Conservation (phyloP, 2,113 vertebrate species). For the Crotalus viridis region DNA sequence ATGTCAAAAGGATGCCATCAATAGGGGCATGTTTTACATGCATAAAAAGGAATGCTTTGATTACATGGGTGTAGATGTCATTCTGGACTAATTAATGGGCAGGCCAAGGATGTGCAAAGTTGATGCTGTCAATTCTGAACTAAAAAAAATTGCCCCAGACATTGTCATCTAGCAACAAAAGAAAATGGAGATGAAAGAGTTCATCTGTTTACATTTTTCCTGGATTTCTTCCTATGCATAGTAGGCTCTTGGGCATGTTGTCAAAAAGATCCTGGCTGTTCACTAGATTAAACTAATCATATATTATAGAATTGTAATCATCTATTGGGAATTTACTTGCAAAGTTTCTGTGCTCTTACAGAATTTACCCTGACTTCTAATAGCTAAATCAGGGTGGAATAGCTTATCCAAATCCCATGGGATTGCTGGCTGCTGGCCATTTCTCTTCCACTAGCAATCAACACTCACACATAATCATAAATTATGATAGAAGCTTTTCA, state of each 20-base stretch:
- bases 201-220: slow-evolving; percentile 1
- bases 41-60: neutral
- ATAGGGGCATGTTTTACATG: neutral
- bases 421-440: neutral
- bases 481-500: neutral
- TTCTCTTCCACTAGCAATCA: neutral
- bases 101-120: slow-evolving; percentile 14
- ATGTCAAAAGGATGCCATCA: neutral
- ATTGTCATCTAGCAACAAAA: slow-evolving; percentile 14
- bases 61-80: neutral
- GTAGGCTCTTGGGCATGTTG: neutral
- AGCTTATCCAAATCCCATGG: neutral
- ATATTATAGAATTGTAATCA: slow-evolving; percentile 4
- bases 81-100: neutral
- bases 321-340: neutral
- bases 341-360: neutral
- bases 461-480: neutral
- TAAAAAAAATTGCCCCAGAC: neutral
- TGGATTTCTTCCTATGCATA: slow-evolving; percentile 18
- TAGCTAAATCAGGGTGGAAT: neutral
- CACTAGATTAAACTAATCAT: slow-evolving; percentile 10
- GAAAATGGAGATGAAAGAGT: neutral
- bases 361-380: slow-evolving; percentile 19
- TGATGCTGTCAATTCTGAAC: neutral
- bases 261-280: neutral